phyloP scores from a whole-genome alignment of 2,888 invertebrate genomes.

The Gymnoscelis rufifasciata region DNA sequence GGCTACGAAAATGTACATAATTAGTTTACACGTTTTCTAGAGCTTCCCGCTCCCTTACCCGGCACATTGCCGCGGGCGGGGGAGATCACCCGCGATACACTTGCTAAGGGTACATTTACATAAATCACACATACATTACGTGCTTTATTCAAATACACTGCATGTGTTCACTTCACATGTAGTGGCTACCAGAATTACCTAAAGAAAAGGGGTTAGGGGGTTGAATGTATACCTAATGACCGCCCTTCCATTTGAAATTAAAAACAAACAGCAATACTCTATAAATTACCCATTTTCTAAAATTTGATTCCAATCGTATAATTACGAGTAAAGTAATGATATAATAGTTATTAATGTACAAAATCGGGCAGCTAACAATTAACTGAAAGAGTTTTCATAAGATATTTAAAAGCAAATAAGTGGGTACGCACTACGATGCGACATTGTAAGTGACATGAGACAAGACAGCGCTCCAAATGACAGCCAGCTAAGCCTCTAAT shows the following conservation, averaged over 20 bases:
- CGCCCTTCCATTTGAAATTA: constrained; percentile 11
- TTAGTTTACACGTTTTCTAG: constrained; percentile 78
- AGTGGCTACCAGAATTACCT: constrained; percentile 45
- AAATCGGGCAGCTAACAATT: constrained; percentile 26
- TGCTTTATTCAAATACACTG: constrained; percentile 59
- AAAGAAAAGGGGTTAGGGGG: constrained; percentile 57
- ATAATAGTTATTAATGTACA: constrained; percentile 8
- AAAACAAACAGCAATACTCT: constrained; percentile 6
- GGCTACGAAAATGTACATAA: constrained; percentile 79
- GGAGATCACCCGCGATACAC: constrained; percentile 69
- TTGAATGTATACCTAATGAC: constrained; percentile 40
- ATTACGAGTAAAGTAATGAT: constrained; percentile 7
- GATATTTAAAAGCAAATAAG: not conserved
- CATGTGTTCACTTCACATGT: constrained; percentile 70
- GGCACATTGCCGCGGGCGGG: constrained; percentile 58
- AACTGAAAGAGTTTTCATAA: constrained; percentile 7
- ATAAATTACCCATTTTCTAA: constrained; percentile 8
- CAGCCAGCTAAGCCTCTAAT: constrained; percentile 60
- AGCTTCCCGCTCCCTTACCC: constrained; percentile 44
- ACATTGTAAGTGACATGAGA: constrained; percentile 44
- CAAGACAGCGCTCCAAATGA: constrained; percentile 44
- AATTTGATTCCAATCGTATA: constrained; percentile 14
- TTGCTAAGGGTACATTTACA: constrained; percentile 74
- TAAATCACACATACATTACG: constrained; percentile 73
- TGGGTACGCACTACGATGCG: too few relatives aligned